Evolutionary conservation across 2,888 invertebrate genomes (phyloP).

Genomic region (Polydrusus tereticollis): DNA sequence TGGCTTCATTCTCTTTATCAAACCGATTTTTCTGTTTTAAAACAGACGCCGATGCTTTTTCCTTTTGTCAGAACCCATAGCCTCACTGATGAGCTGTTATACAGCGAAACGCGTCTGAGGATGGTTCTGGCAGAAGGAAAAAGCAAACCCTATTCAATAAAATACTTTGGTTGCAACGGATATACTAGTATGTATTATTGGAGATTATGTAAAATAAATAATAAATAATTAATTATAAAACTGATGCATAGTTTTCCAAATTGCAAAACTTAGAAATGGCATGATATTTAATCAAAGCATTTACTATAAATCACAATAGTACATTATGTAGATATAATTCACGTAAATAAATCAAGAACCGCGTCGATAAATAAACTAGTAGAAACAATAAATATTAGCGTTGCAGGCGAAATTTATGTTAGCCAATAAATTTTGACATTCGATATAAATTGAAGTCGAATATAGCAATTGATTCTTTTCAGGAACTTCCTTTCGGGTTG

Average conservation of each 20-base stretch:
- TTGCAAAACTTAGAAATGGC: constrained; percentile 25
- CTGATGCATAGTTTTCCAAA: background rate
- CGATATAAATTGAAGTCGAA: constrained; percentile 42
- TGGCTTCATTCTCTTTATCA: too few relatives aligned
- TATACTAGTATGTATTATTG: too few relatives aligned
- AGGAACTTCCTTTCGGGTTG: background rate
- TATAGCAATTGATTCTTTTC: constrained; percentile 37
- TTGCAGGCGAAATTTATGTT: constrained; percentile 53
- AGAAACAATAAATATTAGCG: constrained; percentile 54
- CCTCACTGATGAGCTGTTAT: too few relatives aligned
- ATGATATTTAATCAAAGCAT: constrained; percentile 35
- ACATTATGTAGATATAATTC: constrained; percentile 54
- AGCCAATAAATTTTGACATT: constrained; percentile 54
- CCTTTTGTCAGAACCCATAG: too few relatives aligned
- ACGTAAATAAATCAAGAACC: constrained; percentile 57
- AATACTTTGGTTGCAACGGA: too few relatives aligned
- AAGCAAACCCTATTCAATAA: too few relatives aligned
- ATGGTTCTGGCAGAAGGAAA: too few relatives aligned
- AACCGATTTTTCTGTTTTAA: too few relatives aligned
- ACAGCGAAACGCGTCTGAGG: too few relatives aligned
- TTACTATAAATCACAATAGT: constrained; percentile 45
- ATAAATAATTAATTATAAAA: background rate
- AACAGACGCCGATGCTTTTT: too few relatives aligned
- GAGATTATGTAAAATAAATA: too few relatives aligned
- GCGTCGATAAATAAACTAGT: constrained; percentile 55